A percentile compares a stretch with the other conserved stretches of the same genome.
These are phyloP conservation scores for Rhopilema esculentum DNA, from an alignment of 30 jellyfish, hydroid and myxozoan species.

Conservation along the genomic window DNA sequence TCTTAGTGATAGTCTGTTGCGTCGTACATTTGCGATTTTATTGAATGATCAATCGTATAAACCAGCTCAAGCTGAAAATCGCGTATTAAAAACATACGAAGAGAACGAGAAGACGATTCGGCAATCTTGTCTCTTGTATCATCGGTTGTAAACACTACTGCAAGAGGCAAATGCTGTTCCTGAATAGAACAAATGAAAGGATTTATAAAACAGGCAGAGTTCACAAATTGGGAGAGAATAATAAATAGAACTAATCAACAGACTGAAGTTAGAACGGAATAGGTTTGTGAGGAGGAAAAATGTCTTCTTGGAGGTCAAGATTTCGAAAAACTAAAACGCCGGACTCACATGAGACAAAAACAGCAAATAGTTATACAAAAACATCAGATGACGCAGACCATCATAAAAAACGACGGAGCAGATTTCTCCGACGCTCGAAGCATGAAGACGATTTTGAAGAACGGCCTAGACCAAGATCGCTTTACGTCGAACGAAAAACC, in stretches of 20 bases:
- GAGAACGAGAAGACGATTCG: not conserved
- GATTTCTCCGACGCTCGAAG: conserved; percentile 60
- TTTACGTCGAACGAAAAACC: conserved; percentile 35
- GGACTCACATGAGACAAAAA: conserved; percentile 52
- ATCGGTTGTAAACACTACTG: not conserved
- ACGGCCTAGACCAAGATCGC: conserved; percentile 64
- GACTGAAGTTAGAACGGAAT: not conserved
- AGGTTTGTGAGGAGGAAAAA: not conserved
- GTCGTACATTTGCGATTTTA: conserved; percentile 43
- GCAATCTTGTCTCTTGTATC: not conserved
- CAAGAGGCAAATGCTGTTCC: not conserved
- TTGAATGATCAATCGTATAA: conserved; percentile 2
- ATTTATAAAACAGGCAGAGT: not conserved
- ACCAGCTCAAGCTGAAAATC: conserved; percentile 46
- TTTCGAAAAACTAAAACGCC: conserved; percentile 61
- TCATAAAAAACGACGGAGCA: conserved; percentile 46
- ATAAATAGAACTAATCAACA: not conserved
- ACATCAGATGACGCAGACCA: conserved; percentile 38
- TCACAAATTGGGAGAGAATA: not conserved
- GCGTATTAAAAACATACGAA: conserved; percentile 35
- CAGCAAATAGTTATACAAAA: conserved; percentile 11
- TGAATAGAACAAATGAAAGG: not conserved
- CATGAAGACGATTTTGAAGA: conserved; percentile 34
- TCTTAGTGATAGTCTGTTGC: conserved; percentile 75
- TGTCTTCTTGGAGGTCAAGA: conserved; percentile 73